phyloP scores from a whole-genome alignment of 2,888 invertebrate species.

The Synergus gifuensis region DNA sequence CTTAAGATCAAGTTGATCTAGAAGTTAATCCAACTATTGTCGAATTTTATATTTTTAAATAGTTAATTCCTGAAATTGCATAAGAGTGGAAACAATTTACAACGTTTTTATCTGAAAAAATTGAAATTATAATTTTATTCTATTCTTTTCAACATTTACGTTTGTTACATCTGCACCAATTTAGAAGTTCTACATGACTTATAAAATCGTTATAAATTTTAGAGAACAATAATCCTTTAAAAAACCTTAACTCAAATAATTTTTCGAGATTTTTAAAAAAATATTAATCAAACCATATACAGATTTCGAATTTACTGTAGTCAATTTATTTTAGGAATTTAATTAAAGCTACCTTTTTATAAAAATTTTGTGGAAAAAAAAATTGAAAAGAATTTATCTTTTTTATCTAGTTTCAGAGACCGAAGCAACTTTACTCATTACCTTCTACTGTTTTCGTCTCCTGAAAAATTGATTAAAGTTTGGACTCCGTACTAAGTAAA shows the following conservation, averaged over 20 bases:
- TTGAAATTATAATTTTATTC: no score
- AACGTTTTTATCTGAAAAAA: background rate
- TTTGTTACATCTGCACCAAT: no score
- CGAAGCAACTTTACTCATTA: no score
- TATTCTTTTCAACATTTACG: no score
- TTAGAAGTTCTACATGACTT: background rate
- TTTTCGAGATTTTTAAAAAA: background rate
- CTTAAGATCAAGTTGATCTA: no score
- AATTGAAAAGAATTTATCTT: background rate
- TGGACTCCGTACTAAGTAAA: background rate
- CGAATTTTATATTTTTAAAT: no score
- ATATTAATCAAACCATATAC: background rate
- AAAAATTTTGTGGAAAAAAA: background rate
- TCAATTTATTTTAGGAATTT: background rate
- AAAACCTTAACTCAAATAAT: background rate
- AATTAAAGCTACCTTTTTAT: background rate
- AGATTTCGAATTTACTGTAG: background rate
- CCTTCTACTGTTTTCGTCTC: background rate
- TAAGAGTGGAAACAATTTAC: background rate
- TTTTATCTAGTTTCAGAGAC: no score
- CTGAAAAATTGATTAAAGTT: background rate
- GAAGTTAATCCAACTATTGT: no score
- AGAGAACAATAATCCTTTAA: background rate
- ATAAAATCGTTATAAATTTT: background rate
- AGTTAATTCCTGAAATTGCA: no score